phyloP scores from a whole-genome alignment of 2,797 vertebrate genomes.

The Cercopithecus neglectus region DNA sequence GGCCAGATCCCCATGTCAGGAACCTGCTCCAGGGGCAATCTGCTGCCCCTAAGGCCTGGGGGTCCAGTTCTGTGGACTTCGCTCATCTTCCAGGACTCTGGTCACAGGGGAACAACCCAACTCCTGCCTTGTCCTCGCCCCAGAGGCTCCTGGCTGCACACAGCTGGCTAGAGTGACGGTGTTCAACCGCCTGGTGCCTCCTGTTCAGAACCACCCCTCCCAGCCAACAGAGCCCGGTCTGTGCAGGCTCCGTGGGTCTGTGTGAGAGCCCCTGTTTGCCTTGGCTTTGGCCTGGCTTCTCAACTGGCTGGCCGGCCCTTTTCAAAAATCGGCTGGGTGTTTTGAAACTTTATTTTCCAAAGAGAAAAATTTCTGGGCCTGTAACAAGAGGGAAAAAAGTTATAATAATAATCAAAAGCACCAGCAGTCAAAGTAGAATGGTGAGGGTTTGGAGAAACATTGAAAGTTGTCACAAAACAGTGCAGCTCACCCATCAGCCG shows the following conservation, averaged over 20 bases:
- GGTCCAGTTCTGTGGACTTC: not conserved
- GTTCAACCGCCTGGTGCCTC: not conserved
- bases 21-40: not conserved
- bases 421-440: slow-evolving; percentile 54
- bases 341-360: slow-evolving; percentile 54
- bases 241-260: not conserved
- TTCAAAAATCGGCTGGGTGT: slow-evolving; percentile 35
- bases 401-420: slow-evolving; percentile 29
- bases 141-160: not conserved
- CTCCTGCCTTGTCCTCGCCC: not conserved
- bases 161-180: not conserved
- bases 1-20: not conserved
- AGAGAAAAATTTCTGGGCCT: slow-evolving; percentile 36
- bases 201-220: not conserved
- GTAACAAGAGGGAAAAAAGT: not conserved
- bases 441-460: slow-evolving; percentile 35
- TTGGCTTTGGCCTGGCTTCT: slow-evolving; percentile 45
- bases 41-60: not conserved
- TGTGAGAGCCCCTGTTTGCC: slow-evolving; percentile 23
- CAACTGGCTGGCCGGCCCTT: not conserved
- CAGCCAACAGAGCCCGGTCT: slow-evolving; percentile 11
- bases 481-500: not conserved
- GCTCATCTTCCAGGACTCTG: not conserved
- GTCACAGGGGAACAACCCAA: not conserved
- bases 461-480: not conserved